Percentiles rank a stretch among this genome's conserved stretches.
Evolutionary conservation across 2,888 invertebrate species (phyloP).

Genomic region (Bugula neritina): DNA sequence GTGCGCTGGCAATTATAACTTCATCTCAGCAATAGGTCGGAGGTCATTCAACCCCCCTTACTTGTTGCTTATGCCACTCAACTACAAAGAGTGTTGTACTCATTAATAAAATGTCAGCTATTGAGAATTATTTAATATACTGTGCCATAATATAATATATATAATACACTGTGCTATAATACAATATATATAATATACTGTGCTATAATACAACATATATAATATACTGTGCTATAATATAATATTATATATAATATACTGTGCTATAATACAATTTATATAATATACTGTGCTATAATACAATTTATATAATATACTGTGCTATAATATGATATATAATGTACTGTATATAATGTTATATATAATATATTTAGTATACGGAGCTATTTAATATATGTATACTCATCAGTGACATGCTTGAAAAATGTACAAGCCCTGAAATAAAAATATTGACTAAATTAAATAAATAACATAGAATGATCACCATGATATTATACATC

Average conservation of each 20-base stretch:
- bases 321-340: background rate
- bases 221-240: background rate
- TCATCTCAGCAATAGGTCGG: too few relatives aligned
- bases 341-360: background rate
- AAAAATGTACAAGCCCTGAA: background rate
- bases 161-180: background rate
- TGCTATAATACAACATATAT: constrained; percentile 5
- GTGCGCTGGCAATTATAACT: too few relatives aligned
- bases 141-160: constrained; percentile 6
- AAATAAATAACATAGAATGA: background rate
- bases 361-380: background rate
- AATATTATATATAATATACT: background rate
- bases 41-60: too few relatives aligned
- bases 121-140: too few relatives aligned
- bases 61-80: too few relatives aligned
- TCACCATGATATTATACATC: too few relatives aligned
- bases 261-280: background rate
- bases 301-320: background rate
- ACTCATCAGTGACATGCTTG: too few relatives aligned
- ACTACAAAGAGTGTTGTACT: too few relatives aligned
- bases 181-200: constrained; percentile 5
- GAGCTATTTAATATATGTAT: too few relatives aligned
- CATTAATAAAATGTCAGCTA: too few relatives aligned
- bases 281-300: background rate
- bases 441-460: background rate